These are phyloP conservation scores for Aphelocoma californica DNA, from an alignment of 2,797 vertebrate genomes.

Conservation along the genomic window DNA sequence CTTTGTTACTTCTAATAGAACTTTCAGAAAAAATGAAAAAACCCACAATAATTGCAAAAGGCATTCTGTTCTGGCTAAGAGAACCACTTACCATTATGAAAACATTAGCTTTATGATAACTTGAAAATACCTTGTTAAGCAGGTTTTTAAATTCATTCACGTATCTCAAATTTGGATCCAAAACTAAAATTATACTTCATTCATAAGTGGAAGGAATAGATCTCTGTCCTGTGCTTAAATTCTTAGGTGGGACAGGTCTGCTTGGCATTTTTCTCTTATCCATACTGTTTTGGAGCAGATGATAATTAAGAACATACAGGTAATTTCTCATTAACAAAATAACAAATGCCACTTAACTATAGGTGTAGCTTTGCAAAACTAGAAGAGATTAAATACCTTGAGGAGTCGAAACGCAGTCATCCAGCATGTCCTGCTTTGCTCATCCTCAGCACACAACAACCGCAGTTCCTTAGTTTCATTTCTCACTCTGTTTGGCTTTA, in stretches of 20 bases:
- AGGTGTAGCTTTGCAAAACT: neutral
- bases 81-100: neutral
- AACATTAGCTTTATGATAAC: neutral
- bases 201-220: neutral
- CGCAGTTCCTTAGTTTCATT: conserved; percentile 90
- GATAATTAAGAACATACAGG: neutral
- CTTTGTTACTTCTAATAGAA: neutral
- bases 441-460: conserved; percentile 94
- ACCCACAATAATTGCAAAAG: neutral
- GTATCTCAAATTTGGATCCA: neutral
- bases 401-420: conserved; percentile 94
- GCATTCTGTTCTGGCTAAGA: neutral
- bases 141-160: neutral
- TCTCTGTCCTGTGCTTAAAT: neutral
- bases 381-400: conserved; percentile 79
- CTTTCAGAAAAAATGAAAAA: neutral
- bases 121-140: neutral
- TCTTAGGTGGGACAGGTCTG: neutral
- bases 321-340: neutral
- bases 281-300: neutral
- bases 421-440: conserved; percentile 93
- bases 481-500: conserved; percentile 89
- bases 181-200: neutral
- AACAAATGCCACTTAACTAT: neutral
- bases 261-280: neutral